These are phyloP conservation scores for Phorcus lineatus DNA, from an alignment of 2,888 invertebrate genomes.

Conservation along the genomic window DNA sequence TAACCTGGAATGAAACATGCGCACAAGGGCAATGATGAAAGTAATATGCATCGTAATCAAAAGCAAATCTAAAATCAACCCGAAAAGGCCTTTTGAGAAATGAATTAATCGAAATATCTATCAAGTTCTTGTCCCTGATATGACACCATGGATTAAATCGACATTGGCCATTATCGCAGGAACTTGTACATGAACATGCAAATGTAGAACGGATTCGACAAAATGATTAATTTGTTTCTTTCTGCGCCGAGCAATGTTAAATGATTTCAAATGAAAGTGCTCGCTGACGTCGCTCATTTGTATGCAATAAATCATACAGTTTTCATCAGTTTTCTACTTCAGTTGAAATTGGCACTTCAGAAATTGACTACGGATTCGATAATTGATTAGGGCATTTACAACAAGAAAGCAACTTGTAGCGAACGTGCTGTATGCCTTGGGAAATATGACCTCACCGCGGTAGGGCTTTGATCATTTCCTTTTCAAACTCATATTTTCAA, in stretches of 20 bases:
- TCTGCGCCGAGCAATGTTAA: background rate
- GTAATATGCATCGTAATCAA: background rate
- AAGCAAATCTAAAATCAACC: background rate
- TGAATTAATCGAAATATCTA: background rate
- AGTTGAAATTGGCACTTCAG: background rate
- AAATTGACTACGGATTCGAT: background rate
- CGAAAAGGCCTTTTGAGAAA: background rate
- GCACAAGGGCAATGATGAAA: background rate
- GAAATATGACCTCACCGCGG: too few species aligned
- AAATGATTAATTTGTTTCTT: conserved; percentile 17
- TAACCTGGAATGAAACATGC: background rate
- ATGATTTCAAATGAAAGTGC: background rate
- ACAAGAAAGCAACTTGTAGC: too few species aligned
- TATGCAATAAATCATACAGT: conserved; percentile 15
- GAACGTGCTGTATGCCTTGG: too few species aligned
- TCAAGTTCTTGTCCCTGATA: background rate
- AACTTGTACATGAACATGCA: background rate
- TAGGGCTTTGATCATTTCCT: too few species aligned
- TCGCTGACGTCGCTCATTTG: background rate
- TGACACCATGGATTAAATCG: background rate
- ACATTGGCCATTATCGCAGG: background rate
- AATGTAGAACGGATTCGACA: background rate
- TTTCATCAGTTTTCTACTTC: background rate
- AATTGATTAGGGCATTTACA: background rate
- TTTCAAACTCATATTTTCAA: too few species aligned